These are phyloP conservation scores for Stegodyphus mimosarum DNA, from an alignment of 1,140 invertebrate species.

Conservation along the genomic window DNA sequence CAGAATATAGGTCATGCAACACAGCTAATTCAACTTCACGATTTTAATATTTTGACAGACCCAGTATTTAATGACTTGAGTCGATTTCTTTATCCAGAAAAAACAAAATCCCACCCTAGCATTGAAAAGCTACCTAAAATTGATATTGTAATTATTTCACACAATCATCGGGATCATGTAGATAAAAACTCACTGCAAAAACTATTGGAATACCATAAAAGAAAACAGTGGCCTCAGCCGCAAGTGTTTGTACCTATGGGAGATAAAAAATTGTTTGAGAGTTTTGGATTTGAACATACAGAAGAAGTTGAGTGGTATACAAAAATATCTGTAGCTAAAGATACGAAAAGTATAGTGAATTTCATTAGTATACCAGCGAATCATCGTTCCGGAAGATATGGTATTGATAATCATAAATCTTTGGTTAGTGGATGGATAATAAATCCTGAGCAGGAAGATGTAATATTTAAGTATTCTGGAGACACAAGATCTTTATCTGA, in stretches of 20 bases:
- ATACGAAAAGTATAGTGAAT: not conserved
- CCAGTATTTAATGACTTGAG: conserved; percentile 30
- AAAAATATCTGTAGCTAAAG: conserved; percentile 22
- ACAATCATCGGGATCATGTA: conserved; percentile 43
- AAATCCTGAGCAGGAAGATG: conserved; percentile 2
- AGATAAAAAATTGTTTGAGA: conserved; percentile 47
- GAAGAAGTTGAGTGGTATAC: conserved; percentile 52
- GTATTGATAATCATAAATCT: conserved; percentile 34
- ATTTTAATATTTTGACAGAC: conserved; percentile 44
- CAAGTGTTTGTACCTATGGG: conserved; percentile 44
- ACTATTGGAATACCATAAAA: conserved; percentile 4
- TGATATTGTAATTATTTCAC: conserved; percentile 42
- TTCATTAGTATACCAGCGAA: conserved; percentile 47
- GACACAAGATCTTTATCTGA: conserved; percentile 44
- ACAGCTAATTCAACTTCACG: conserved; percentile 21
- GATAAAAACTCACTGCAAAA: conserved; percentile 26
- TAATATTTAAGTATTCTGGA: conserved; percentile 44
- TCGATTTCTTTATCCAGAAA: conserved; percentile 23
- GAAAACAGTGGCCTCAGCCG: conserved; percentile 23
- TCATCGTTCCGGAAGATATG: conserved; percentile 38
- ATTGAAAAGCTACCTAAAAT: conserved; percentile 23
- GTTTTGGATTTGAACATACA: conserved; percentile 18
- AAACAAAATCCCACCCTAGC: conserved; percentile 31
- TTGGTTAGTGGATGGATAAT: conserved; percentile 42
- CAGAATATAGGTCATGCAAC: conserved; percentile 47